Conservation (phyloP, 1,140 invertebrate genomes). For the Hesperophylax magnus region DNA sequence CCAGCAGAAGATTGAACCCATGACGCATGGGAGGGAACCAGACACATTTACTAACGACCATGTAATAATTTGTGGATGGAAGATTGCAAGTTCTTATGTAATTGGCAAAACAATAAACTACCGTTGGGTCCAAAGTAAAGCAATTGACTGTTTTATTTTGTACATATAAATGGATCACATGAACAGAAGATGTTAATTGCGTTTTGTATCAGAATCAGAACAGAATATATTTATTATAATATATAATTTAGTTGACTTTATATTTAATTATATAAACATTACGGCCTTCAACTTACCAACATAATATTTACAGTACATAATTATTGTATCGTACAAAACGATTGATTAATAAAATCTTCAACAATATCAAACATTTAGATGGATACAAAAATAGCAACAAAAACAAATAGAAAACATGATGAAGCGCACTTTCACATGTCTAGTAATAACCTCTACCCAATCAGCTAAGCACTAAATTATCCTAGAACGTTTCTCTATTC, state of each 20-base stretch:
- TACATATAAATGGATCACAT: neutral
- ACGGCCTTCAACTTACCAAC: neutral
- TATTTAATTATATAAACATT: neutral
- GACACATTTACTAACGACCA: no score
- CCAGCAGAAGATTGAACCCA: neutral
- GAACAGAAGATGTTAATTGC: no score
- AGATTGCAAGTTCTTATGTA: no score
- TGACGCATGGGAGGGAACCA: no score
- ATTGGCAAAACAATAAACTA: no score
- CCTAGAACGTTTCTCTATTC: conserved; percentile 27
- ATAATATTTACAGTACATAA: conserved; percentile 19
- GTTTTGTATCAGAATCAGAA: no score
- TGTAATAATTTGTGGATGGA: no score
- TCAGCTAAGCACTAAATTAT: conserved; percentile 17
- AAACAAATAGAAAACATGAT: conserved; percentile 27
- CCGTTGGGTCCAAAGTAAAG: no score
- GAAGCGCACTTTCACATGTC: conserved; percentile 31
- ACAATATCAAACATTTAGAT: conserved; percentile 53
- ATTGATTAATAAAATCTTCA: conserved; percentile 47
- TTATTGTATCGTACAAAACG: conserved; percentile 46
- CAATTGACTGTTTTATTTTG: neutral
- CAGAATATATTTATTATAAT: neutral
- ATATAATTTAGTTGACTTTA: conserved; percentile 1
- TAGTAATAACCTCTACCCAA: conserved; percentile 1
- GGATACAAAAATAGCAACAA: conserved; percentile 38